Conservation (phyloP, 1,140 invertebrate species). For the Phocides pigmalion region DNA sequence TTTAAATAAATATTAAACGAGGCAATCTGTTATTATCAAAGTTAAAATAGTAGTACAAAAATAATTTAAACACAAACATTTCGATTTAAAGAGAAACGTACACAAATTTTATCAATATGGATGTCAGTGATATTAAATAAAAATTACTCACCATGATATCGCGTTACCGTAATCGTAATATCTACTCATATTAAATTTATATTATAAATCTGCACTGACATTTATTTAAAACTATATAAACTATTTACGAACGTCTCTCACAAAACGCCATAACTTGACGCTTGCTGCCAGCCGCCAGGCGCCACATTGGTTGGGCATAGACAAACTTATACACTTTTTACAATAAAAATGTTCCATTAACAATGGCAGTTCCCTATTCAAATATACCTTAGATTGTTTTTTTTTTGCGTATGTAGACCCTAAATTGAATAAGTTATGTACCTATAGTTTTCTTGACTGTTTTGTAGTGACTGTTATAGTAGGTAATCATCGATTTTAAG, state of each 20-base stretch:
- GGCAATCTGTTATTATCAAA: conserved; percentile 4
- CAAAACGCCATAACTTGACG: conserved; percentile 77
- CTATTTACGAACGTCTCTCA: conserved; percentile 70
- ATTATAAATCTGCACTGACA: conserved; percentile 63
- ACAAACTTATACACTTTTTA: conserved; percentile 51
- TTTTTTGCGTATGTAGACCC: neutral
- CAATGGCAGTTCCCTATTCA: conserved; percentile 21
- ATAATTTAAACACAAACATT: conserved; percentile 43
- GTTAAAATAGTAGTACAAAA: conserved; percentile 7
- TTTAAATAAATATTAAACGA: neutral
- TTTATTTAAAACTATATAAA: conserved; percentile 60
- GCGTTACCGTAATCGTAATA: conserved; percentile 83
- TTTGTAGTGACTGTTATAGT: neutral
- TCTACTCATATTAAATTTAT: conserved; percentile 81
- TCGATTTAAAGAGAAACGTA: conserved; percentile 59
- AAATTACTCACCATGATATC: conserved; percentile 81
- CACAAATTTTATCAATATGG: conserved; percentile 73
- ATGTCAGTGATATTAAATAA: conserved; percentile 55
- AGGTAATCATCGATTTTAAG: neutral
- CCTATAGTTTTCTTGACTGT: neutral
- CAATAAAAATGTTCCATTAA: conserved; percentile 30
- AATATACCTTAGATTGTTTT: neutral
- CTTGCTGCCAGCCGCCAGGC: conserved; percentile 58
- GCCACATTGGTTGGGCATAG: conserved; percentile 80
- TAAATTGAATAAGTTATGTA: neutral